Base-by-base conservation (phyloP, 2,888 invertebrate species). In the Neocrepidodera transversa region DNA sequence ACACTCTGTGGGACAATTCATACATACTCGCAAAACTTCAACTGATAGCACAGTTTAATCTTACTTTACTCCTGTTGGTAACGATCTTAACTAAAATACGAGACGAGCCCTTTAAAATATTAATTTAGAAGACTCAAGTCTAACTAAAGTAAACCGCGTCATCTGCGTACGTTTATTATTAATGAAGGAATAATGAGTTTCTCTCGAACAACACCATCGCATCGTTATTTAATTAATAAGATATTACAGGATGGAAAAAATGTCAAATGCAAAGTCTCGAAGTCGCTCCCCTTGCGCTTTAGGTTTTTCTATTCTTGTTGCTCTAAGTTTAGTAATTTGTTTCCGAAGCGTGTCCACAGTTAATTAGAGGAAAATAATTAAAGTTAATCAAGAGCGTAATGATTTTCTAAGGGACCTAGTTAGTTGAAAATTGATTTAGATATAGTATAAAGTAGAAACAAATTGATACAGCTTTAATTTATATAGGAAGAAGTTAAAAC, bases 101-200 rank as follows among this genome's bases (percentile, higher is more conserved):
- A 45, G 43, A 20, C 45, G 26, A 35, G 23, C 45, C 26, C 35
- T 28, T 45, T 54, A 54, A 54, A 54, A 45, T 54, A 54, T 45
- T 54, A 43, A 54, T 54, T 54, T 42, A 32, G 35, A 42, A 28
- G 20, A 36, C 53, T 35, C 45, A 13, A 45, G 45, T 45, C 20
- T 45, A 35, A 13, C 32, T 28, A 68, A 67, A 58, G 61, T 59
- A 61, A 66, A 54, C 36, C 43, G 69, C 73, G 71, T 72, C 73
- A 74, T 74, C 71, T 73, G 72, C 71, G 73, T 71, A 71, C 73
- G 59, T 73, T 74, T 71, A 71, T 72, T 72, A 74, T 72, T 74
- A 71, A 74, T 67, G 65, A 64, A 61, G 58, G 66, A 71, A 72
- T 74, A 74, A 74, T 74, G 68, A 74, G 72, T 32, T 67, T 72